Base-by-base conservation (phyloP, 2,888 invertebrate genomes). In the Melolontha melolontha region DNA sequence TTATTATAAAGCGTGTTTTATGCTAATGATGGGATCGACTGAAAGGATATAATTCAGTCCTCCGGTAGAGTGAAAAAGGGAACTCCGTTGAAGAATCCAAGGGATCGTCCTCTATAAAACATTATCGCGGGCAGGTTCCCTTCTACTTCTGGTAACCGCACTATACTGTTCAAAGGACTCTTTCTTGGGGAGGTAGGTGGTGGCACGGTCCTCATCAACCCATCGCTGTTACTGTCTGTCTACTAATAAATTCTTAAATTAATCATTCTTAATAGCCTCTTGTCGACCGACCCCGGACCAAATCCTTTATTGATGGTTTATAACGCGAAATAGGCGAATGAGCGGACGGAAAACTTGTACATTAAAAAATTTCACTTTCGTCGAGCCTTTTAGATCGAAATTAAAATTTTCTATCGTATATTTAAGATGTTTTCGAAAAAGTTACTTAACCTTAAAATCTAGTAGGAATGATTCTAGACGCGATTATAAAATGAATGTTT, bases 1-100 rank as follows among this genome's bases (percentile, higher is more conserved):
- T 80, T 79, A 78, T 80, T 79, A 79, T 78, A 77, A 78, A 77
- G 77, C 77, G 78, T 78, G 76, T 77, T 77, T 77, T 77, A 77
- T 77, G 77, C 76, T 77, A 77, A 77, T 77, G 76, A 75, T 69
- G 76, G 78, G 77, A 78, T 79, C 74, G 75, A 75, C 75, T 76
- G 77, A 76, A 76, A 75, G 77, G 77, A 78, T 75, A 79, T 80
- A 79, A 79, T 74, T 78, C 76, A 77, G 70, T 69, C 66, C 66
- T 42, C 57, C 22, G 34, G 34, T 34, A 10, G 34, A 44, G 73
- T 66, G 69, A 73, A 67, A 71, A 54, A 51, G 64, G 29, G 55
- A 59, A 62, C 39, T 47, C 22, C 59, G 29, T 16, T 64, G 54
- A 66, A 67, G 34, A 34, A 34, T 69, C 71, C 69, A 57, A 66